Conservation (phyloP, 2,797 vertebrate species). For the Lerista edwardsae region DNA sequence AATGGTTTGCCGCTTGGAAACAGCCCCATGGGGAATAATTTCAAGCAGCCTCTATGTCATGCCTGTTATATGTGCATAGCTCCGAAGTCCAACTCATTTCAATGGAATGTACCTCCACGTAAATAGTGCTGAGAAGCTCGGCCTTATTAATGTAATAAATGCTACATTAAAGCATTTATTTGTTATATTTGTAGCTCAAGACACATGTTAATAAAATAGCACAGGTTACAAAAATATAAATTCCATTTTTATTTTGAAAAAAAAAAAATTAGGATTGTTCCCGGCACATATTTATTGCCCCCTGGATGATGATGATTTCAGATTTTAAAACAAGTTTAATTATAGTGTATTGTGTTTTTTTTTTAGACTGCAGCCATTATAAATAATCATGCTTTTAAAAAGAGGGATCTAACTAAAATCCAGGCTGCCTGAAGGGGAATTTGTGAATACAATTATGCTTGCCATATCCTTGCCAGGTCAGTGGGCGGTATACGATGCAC, state of each 20-base stretch:
- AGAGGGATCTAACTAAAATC: conserved; percentile 68
- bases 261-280: conserved; percentile 18
- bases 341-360: conserved; percentile 18
- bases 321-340: conserved; percentile 18
- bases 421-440: conserved; percentile 67
- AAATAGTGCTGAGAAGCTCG: conserved; percentile 10
- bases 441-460: conserved; percentile 61
- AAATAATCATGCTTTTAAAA: conserved; percentile 71
- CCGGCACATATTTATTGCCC: not conserved
- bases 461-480: conserved; percentile 69
- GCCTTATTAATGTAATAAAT: conserved; percentile 11
- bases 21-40: not conserved
- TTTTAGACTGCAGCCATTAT: conserved; percentile 50
- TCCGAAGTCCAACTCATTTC: not conserved
- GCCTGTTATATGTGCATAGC: not conserved
- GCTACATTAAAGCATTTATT: conserved; percentile 21
- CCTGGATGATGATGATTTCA: conserved; percentile 16
- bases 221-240: conserved; percentile 21
- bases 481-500: conserved; percentile 68
- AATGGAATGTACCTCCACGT: not conserved
- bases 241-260: conserved; percentile 20
- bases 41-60: not conserved
- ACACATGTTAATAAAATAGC: not conserved
- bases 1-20: not conserved
- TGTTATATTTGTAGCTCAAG: not conserved